A percentile compares a stretch with the other conserved stretches of the same genome.
Conservation (phyloP, 2,797 vertebrate species). For the Eupleurogrammus muticus region DNA sequence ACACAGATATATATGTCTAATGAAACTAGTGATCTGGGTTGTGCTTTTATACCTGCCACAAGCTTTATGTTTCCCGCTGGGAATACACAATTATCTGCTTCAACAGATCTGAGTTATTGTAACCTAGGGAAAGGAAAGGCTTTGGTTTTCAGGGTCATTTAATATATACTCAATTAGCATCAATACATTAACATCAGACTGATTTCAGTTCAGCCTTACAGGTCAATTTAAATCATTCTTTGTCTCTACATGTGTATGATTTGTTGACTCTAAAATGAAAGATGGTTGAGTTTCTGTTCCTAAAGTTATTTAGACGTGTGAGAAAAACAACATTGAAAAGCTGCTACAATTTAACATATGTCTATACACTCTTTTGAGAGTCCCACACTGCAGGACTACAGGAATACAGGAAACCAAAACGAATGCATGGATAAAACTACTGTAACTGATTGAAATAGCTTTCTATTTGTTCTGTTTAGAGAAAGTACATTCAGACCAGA, state of each 20-base stretch:
- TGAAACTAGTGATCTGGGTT: constrained; percentile 47
- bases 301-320: neutral
- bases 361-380: neutral
- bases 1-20: constrained; percentile 49
- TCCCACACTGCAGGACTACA: neutral
- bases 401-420: neutral
- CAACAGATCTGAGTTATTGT: constrained; percentile 21
- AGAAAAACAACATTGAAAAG: neutral
- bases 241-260: neutral
- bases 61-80: constrained; percentile 37
- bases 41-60: constrained; percentile 49
- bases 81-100: constrained; percentile 45
- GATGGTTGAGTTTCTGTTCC: neutral
- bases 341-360: neutral
- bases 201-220: constrained; percentile 1
- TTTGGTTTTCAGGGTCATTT: constrained; percentile 35
- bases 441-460: neutral
- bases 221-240: neutral
- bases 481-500: constrained; percentile 44
- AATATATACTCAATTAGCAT: constrained; percentile 22
- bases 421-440: neutral
- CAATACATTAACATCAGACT: neutral
- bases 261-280: neutral
- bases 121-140: constrained; percentile 12
- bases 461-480: constrained; percentile 24